A percentile compares a stretch with the other conserved stretches of the same genome.
These are phyloP conservation scores for Digitonthophagus gazella DNA, from an alignment of 2,888 invertebrate species.

Conservation along the genomic window DNA sequence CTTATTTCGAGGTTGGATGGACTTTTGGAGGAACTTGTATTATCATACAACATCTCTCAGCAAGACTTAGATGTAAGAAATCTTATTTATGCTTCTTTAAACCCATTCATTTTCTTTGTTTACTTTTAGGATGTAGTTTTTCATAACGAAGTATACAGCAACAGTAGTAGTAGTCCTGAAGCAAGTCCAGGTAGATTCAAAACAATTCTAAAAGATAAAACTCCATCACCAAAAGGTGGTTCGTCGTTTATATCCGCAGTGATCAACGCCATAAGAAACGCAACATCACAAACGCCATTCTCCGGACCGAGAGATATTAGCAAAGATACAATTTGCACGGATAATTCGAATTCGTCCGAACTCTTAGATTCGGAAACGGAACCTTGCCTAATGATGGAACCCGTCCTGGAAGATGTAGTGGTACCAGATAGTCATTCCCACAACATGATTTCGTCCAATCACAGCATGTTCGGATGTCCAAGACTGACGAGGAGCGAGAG, in stretches of 20 bases:
- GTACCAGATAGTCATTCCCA: constrained; percentile 65
- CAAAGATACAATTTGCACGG: constrained; percentile 44
- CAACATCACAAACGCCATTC: constrained; percentile 47
- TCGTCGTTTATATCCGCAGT: constrained; percentile 71
- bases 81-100: neutral
- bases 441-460: constrained; percentile 65
- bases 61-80: constrained; percentile 67
- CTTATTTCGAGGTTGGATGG: constrained; percentile 67
- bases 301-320: constrained; percentile 42
- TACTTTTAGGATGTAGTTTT: constrained; percentile 67
- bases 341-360: constrained; percentile 66
- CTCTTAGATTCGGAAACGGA: constrained; percentile 80
- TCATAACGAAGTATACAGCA: constrained; percentile 75
- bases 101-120: neutral
- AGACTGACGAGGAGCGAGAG: constrained; percentile 59
- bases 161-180: constrained; percentile 69
- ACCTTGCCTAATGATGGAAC: constrained; percentile 79
- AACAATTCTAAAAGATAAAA: constrained; percentile 40
- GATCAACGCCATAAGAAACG: constrained; percentile 67
- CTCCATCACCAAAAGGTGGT: constrained; percentile 62
- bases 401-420: constrained; percentile 66
- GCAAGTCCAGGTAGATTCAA: constrained; percentile 60
- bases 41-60: constrained; percentile 71
- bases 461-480: constrained; percentile 52
- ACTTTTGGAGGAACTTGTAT: constrained; percentile 69